Evolutionary conservation across 1,140 invertebrate species (phyloP).

Genomic region (Calliphora vicina): DNA sequence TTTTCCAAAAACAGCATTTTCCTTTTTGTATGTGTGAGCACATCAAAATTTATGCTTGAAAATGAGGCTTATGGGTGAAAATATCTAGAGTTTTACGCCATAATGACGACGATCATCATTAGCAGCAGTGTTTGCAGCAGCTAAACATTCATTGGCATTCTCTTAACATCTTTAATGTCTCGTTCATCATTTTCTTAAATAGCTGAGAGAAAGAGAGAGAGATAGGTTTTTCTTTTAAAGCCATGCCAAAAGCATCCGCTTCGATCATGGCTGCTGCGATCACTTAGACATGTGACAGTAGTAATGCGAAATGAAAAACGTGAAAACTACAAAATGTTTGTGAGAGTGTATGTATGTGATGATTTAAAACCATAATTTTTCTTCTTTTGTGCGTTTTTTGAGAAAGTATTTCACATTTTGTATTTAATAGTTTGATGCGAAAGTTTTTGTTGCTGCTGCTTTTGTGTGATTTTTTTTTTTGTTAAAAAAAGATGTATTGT

Average conservation of each 20-base stretch:
- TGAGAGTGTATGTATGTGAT: not conserved
- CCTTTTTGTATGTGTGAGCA: too few species aligned
- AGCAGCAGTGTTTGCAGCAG: not conserved
- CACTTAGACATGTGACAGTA: not conserved
- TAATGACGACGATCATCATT: not conserved
- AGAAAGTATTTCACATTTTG: constrained; percentile 14
- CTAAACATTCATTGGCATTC: not conserved
- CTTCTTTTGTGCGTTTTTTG: constrained; percentile 3
- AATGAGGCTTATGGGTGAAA: constrained; percentile 31
- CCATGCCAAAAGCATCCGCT: not conserved
- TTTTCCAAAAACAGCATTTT: too few species aligned
- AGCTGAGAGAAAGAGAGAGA: not conserved
- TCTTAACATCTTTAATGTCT: not conserved
- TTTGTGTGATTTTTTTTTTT: not conserved
- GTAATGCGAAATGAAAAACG: not conserved
- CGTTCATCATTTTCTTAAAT: not conserved
- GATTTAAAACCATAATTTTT: not conserved
- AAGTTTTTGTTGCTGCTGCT: not conserved
- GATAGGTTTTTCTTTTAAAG: not conserved
- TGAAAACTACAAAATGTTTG: not conserved
- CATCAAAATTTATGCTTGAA: not conserved
- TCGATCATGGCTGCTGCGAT: not conserved
- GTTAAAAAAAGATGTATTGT: not conserved
- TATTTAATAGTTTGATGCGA: not conserved
- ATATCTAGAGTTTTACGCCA: not conserved